Evolutionary conservation across 1,140 invertebrate species (phyloP).

Genomic region (Halesus radiatus): DNA sequence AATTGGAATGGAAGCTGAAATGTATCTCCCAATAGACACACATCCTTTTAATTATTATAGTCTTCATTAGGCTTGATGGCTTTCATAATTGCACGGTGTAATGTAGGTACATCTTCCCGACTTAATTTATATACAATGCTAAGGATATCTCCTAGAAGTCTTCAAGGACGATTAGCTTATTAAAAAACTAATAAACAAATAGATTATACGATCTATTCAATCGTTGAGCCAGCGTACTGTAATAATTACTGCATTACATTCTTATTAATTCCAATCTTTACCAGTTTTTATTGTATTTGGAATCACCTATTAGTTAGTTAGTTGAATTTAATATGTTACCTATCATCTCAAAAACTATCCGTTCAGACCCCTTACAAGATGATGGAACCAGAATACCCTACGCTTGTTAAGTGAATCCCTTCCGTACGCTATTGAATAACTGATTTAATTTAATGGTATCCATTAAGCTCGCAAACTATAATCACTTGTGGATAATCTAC

Average conservation of each 20-base stretch:
- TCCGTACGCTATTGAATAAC: slow-evolving; percentile 38
- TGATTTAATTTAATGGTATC: slow-evolving; percentile 39
- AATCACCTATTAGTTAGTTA: no score
- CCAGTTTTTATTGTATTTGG: no score
- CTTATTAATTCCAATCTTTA: no score
- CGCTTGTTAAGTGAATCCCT: slow-evolving; percentile 31
- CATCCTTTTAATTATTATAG: slow-evolving; percentile 5
- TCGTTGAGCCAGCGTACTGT: no score
- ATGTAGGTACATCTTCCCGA: no score
- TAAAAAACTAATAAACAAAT: no score
- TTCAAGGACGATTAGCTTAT: no score
- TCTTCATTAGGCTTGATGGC: slow-evolving; percentile 2
- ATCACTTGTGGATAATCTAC: slow-evolving; percentile 41
- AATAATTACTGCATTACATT: no score
- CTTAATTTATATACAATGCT: no score
- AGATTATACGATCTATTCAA: no score
- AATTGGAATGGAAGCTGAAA: slow-evolving; percentile 39
- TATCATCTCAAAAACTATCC: slow-evolving; percentile 12
- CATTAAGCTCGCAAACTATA: slow-evolving; percentile 42
- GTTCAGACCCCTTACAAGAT: neutral
- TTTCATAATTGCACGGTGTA: neutral
- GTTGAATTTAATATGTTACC: slow-evolving; percentile 4
- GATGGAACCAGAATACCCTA: slow-evolving; percentile 9
- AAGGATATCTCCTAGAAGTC: no score
- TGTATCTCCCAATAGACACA: slow-evolving; percentile 29